A percentile compares a stretch with the other conserved stretches of the same genome.
Evolutionary conservation across 2,888 invertebrate species (phyloP).

Genomic region (Lamproptera curius): DNA sequence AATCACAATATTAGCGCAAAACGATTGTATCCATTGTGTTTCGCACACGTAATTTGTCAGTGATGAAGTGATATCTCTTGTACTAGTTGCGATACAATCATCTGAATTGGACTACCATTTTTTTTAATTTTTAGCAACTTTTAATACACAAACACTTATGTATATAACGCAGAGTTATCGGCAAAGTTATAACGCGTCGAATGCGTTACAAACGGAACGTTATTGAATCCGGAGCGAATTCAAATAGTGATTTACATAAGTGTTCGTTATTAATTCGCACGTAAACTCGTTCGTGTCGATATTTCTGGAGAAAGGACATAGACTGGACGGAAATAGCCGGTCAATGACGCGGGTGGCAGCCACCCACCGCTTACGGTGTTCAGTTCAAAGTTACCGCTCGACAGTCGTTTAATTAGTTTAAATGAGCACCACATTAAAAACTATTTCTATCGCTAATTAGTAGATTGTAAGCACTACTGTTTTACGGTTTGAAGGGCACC

Average conservation of each 20-base stretch:
- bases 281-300: conserved; percentile 27
- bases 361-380: conserved; percentile 22
- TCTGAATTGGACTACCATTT: too few relatives aligned
- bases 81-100: too few relatives aligned
- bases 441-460: too few relatives aligned
- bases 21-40: not conserved
- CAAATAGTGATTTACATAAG: conserved; percentile 22
- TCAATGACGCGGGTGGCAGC: conserved; percentile 50
- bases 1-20: conserved; percentile 1
- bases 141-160: too few relatives aligned
- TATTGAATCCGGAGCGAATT: not conserved
- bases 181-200: too few relatives aligned
- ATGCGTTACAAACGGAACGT: not conserved
- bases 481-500: too few relatives aligned
- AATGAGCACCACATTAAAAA: too few relatives aligned
- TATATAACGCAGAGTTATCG: too few relatives aligned
- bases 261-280: conserved; percentile 27
- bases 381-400: conserved; percentile 4
- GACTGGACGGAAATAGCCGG: conserved; percentile 56
- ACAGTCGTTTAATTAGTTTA: too few relatives aligned
- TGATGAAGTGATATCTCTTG: too few relatives aligned
- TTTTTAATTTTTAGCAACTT: too few relatives aligned
- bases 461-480: too few relatives aligned
- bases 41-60: not conserved
- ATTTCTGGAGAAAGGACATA: conserved; percentile 62